phyloP scores from a whole-genome alignment of 35 echinoderm and acorn worm species.

The Lytechinus variegatus region DNA sequence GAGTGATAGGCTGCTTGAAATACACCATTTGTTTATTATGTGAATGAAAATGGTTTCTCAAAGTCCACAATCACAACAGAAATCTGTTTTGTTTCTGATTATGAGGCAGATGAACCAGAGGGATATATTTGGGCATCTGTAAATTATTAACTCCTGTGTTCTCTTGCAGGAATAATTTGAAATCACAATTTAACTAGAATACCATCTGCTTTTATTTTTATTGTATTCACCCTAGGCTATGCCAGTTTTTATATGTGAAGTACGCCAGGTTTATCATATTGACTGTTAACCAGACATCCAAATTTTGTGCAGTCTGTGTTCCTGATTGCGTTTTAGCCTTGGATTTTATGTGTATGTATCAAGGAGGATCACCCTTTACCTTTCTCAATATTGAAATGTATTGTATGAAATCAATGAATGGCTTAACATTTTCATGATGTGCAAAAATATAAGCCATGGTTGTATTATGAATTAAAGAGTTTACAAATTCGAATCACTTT shows the following conservation, averaged over 20 bases:
- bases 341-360: neutral
- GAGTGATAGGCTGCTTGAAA: neutral
- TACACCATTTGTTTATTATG: neutral
- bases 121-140: neutral
- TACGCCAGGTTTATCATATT: neutral
- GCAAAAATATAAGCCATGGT: neutral
- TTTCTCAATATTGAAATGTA: neutral
- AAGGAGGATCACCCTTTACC: neutral
- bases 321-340: neutral
- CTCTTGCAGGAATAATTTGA: too few species aligned
- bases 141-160: neutral
- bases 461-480: constrained; percentile 15
- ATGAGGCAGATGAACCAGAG: neutral
- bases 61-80: too few species aligned
- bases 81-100: neutral
- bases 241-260: neutral
- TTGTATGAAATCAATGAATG: neutral
- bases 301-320: neutral
- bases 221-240: neutral
- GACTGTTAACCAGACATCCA: neutral
- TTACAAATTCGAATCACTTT: neutral
- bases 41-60: neutral
- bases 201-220: too few species aligned
- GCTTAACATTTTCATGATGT: neutral
- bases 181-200: too few species aligned